Conservation (phyloP, 2,797 vertebrate species). For the Clarias fuscus region DNA sequence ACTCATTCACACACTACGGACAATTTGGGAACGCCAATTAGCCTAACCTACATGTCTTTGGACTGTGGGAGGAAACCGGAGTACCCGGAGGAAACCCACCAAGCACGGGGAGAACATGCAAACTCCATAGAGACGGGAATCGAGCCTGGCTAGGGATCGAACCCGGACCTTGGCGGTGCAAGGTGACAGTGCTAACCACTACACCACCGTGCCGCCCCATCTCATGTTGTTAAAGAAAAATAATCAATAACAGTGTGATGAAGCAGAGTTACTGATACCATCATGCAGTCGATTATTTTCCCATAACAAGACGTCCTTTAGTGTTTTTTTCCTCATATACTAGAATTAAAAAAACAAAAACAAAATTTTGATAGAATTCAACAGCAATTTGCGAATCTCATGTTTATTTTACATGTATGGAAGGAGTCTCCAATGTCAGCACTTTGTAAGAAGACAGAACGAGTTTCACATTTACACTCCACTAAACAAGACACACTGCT, state of each 20-base stretch:
- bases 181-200: too few relatives aligned
- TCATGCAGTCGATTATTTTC: neutral
- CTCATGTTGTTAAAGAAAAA: neutral
- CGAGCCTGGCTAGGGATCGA: too few relatives aligned
- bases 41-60: too few relatives aligned
- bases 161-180: too few relatives aligned
- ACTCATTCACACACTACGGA: too few relatives aligned
- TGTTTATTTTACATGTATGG: neutral
- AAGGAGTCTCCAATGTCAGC: neutral
- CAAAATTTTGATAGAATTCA: neutral
- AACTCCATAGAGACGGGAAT: too few relatives aligned
- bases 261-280: neutral
- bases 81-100: too few relatives aligned
- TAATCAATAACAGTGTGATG: neutral
- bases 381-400: neutral
- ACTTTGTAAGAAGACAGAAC: neutral
- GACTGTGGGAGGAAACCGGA: too few relatives aligned
- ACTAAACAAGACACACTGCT: neutral
- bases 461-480: neutral
- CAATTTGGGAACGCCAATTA: too few relatives aligned
- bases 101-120: too few relatives aligned
- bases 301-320: neutral
- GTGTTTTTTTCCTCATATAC: neutral
- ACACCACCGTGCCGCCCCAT: too few relatives aligned
- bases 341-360: too few relatives aligned